phyloP scores from a whole-genome alignment of 2,888 invertebrate genomes.

The Scotopteryx bipunctaria region DNA sequence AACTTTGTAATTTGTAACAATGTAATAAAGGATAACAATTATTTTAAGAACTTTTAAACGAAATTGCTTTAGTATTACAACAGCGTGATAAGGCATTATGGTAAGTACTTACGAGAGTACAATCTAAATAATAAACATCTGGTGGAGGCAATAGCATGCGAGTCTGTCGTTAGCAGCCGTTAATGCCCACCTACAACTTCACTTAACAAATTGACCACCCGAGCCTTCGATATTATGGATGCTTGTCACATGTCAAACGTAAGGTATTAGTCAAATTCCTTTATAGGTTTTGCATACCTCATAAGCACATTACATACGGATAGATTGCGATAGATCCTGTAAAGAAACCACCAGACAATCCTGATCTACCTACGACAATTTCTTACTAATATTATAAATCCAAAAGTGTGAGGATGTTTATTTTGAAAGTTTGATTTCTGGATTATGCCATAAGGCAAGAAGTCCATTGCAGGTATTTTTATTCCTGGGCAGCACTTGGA shows the following conservation, averaged over 20 bases:
- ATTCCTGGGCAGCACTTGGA: too few relatives aligned
- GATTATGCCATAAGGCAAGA: too few relatives aligned
- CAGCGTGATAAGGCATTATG: conserved; percentile 9
- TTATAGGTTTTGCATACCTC: conserved; percentile 7
- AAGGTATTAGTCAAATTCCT: conserved; percentile 21
- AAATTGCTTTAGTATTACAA: conserved; percentile 1
- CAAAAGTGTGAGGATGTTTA: too few relatives aligned
- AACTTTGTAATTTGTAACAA: background rate
- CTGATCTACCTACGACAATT: background rate
- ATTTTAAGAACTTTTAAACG: background rate
- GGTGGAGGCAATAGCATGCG: conserved; percentile 60
- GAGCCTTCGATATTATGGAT: conserved; percentile 14
- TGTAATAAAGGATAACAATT: background rate
- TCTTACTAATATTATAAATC: too few relatives aligned
- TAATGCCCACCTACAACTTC: conserved; percentile 64
- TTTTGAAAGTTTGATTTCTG: too few relatives aligned
- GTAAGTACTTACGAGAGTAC: conserved; percentile 37
- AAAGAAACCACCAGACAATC: background rate
- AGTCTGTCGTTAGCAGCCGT: conserved; percentile 64
- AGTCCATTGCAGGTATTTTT: too few relatives aligned
- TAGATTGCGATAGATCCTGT: too few relatives aligned
- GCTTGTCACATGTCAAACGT: conserved; percentile 27
- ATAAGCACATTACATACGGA: background rate
- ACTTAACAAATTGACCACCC: conserved; percentile 71
- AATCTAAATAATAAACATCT: conserved; percentile 56